Base-by-base conservation (phyloP, 2,888 invertebrate species). In the Dynastes hyllus region DNA sequence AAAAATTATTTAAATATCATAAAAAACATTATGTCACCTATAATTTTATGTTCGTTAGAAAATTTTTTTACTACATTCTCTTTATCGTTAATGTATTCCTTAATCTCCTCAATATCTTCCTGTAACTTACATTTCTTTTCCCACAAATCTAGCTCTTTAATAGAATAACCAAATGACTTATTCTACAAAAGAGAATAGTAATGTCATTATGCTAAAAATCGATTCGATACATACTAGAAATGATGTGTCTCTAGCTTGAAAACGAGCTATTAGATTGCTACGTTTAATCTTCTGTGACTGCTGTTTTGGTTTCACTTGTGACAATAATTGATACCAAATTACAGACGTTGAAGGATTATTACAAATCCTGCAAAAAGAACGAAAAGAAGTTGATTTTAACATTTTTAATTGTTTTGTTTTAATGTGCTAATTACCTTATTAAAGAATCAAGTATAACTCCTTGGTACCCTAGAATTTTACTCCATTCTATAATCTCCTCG, bases 261-360 rank as follows among this genome's bases (percentile, higher is more conserved):
- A 45, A 81, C 87, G 85, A 8, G 85, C 83, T 37, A 88, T 85
- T 3, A 89, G 81, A 40, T 88, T 84, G 80, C 87, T 88, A 71
- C 87, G 85, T 1, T 87, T 86, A 5, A 88, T 83, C 51, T 84
- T 84, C 66, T 84, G 79, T 1, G 88, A 88, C 78, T 86, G 83
- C 51, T 88, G 86, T 0, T 85, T 85, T 0, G 89, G 86, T n/a
- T 84, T 85, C 0, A 89, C 85, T 2, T 86, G 85, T 6, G 85
- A 80, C 77, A 88, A 85, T 55, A 89, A 80, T 71, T 86, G 85
- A 27, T 83, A 82, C 80, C 89, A 87, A 0, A 88, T 78, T 32
- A 86, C 83, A 32, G 85, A 82, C 63, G 88, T 88, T 0, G 85
- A 85, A 0, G 89, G 87, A 79, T 88, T 88, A 27, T 76, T 76